Conservation (phyloP, 2,797 vertebrate species). For the Anabas testudineus region DNA sequence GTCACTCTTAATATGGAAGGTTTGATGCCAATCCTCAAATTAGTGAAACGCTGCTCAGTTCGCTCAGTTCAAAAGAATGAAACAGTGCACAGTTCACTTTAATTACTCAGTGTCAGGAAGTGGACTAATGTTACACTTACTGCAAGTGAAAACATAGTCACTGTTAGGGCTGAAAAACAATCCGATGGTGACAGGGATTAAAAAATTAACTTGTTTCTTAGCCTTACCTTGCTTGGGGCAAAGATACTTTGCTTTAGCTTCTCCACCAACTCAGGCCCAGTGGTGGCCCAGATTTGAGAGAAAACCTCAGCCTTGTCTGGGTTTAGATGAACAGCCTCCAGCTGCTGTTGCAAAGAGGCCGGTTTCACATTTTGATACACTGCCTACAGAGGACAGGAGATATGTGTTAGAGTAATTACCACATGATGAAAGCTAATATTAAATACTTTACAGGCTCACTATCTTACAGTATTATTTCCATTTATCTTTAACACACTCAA, state of each 20-base stretch:
- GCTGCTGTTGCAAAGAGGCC: slow-evolving; percentile 88
- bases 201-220: neutral
- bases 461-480: neutral
- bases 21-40: slow-evolving; percentile 12
- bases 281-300: slow-evolving; percentile 86
- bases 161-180: neutral
- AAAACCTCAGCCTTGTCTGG: slow-evolving; percentile 91
- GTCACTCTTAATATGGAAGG: slow-evolving; percentile 8
- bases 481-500: neutral
- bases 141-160: neutral
- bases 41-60: neutral
- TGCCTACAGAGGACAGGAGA: slow-evolving; percentile 80
- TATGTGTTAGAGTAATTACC: neutral
- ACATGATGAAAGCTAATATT: neutral
- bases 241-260: slow-evolving; percentile 91
- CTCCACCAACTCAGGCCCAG: slow-evolving; percentile 91
- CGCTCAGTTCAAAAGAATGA: neutral
- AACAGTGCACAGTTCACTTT: neutral
- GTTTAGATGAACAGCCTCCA: slow-evolving; percentile 87
- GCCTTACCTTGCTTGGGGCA: slow-evolving; percentile 91
- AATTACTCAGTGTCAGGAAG: neutral
- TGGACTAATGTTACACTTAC: neutral
- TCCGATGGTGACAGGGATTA: neutral
- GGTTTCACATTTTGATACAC: slow-evolving; percentile 95
- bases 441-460: neutral